A percentile compares a stretch with the other conserved stretches of the same genome.
Conservation (phyloP, 2,888 invertebrate genomes). For the Phalera bucephala region DNA sequence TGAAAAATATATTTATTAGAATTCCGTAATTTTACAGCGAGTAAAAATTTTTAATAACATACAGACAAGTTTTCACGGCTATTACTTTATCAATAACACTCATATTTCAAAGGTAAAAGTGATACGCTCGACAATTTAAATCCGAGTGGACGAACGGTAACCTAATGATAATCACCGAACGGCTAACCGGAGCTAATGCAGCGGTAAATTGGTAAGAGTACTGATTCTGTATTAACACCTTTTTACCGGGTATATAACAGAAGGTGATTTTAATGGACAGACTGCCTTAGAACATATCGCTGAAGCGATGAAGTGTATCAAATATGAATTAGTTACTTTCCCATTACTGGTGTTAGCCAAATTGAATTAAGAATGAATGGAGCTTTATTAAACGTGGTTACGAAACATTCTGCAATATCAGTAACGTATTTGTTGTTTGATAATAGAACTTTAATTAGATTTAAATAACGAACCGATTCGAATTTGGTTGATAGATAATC, state of each 20-base stretch:
- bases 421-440: not conserved
- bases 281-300: conserved; percentile 18
- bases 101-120: conserved; percentile 43
- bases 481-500: no score
- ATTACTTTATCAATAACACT: conserved; percentile 12
- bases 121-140: conserved; percentile 42
- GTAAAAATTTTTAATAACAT: conserved; percentile 1
- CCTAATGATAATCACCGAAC: conserved; percentile 46
- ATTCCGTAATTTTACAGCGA: no score
- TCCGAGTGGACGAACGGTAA: conserved; percentile 45
- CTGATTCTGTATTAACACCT: conserved; percentile 44
- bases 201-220: conserved; percentile 61
- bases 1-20: not conserved
- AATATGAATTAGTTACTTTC: conserved; percentile 40
- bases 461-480: conserved; percentile 1
- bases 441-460: not conserved
- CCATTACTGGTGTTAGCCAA: conserved; percentile 18
- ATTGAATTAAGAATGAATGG: conserved; percentile 9
- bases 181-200: conserved; percentile 51
- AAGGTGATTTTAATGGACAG: conserved; percentile 37
- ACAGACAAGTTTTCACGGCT: not conserved
- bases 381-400: conserved; percentile 9
- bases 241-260: conserved; percentile 44
- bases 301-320: conserved; percentile 34
- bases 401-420: conserved; percentile 7